A percentile compares a stretch with the other conserved stretches of the same genome.
phyloP scores from a whole-genome alignment of 1,140 invertebrate species.

The Pogonus chalceus region DNA sequence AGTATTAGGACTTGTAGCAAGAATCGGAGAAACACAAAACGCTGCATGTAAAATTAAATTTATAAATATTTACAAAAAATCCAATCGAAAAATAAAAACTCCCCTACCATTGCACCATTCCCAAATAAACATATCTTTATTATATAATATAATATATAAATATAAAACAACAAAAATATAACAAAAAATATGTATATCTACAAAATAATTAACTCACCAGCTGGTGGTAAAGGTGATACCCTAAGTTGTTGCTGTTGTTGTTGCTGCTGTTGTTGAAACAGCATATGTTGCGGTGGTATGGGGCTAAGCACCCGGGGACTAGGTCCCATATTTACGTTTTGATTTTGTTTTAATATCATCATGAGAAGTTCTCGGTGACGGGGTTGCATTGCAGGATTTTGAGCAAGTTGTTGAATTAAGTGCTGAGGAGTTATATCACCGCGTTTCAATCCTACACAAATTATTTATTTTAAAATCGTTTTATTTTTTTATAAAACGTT shows the following conservation, averaged over 20 bases:
- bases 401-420: conserved; percentile 60
- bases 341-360: conserved; percentile 50
- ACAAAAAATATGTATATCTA: background rate
- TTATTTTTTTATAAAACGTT: conserved; percentile 4
- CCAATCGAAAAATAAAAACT: background rate
- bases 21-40: conserved; percentile 55
- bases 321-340: conserved; percentile 37
- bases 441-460: conserved; percentile 47
- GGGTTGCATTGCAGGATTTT: conserved; percentile 57
- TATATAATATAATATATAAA: background rate
- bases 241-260: conserved; percentile 40
- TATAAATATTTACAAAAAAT: no score
- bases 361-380: conserved; percentile 61
- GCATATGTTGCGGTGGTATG: conserved; percentile 24
- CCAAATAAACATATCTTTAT: conserved; percentile 3
- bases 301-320: conserved; percentile 43
- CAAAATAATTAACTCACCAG: conserved; percentile 32
- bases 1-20: conserved; percentile 51
- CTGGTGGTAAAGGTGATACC: conserved; percentile 43
- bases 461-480: background rate
- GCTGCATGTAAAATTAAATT: conserved; percentile 43
- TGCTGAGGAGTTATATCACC: conserved; percentile 64
- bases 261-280: conserved; percentile 25
- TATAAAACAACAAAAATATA: background rate
- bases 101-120: background rate